phyloP scores from a whole-genome alignment of 1,140 invertebrate genomes.

The Aphelinus atriplicis region DNA sequence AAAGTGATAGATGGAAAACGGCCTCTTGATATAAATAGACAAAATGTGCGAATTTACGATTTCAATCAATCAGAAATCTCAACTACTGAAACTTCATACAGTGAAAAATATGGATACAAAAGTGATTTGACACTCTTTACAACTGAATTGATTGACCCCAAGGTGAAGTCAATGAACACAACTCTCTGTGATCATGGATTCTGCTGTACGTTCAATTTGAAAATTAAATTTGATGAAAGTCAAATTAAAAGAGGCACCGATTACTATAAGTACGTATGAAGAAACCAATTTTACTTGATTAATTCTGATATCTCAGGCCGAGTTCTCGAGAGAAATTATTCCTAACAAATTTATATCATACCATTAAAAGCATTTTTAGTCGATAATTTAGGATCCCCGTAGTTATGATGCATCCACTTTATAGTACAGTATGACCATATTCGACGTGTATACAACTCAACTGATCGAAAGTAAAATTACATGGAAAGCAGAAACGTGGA shows the following conservation, averaged over 20 bases:
- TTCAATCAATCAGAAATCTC: conserved; percentile 43
- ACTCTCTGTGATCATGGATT: conserved; percentile 50
- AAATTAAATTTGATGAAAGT: conserved; percentile 15
- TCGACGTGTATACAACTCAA: too few species aligned
- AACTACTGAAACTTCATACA: conserved; percentile 22
- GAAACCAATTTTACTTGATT: too few species aligned
- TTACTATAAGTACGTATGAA: conserved; percentile 14
- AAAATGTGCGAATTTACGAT: conserved; percentile 29
- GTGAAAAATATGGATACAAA: neutral
- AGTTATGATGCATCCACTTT: too few species aligned
- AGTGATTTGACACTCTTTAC: conserved; percentile 47
- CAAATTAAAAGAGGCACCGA: conserved; percentile 29
- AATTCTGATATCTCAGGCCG: too few species aligned
- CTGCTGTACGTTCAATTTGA: conserved; percentile 54
- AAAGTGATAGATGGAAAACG: conserved; percentile 49
- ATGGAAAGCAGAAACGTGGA: too few species aligned
- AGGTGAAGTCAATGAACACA: conserved; percentile 6
- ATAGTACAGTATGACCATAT: too few species aligned
- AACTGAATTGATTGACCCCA: conserved; percentile 40
- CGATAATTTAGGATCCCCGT: too few species aligned
- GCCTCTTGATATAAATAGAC: conserved; percentile 12
- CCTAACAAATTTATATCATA: too few species aligned
- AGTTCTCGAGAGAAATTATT: too few species aligned
- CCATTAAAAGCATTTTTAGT: too few species aligned
- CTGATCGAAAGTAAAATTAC: too few species aligned